Percentiles rank a stretch among this genome's conserved stretches.
These are phyloP conservation scores for Triplophysa dalaica DNA, from an alignment of 2,113 vertebrate genomes.

Conservation along the genomic window DNA sequence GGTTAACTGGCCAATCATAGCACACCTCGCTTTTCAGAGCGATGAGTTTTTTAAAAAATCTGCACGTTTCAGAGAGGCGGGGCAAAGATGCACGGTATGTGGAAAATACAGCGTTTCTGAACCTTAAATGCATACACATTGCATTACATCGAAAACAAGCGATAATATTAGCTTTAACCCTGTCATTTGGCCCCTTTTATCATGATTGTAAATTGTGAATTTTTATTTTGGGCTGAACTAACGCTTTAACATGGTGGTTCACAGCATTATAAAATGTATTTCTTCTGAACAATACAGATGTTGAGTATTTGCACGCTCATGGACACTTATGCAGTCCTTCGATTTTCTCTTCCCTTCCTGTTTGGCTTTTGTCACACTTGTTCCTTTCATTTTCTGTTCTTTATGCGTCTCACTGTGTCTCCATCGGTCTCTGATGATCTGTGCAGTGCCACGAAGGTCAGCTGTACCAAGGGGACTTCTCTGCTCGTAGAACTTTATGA, in stretches of 20 bases:
- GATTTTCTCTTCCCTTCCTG: neutral
- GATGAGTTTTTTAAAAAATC: too few relatives aligned
- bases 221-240: too few relatives aligned
- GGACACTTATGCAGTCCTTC: neutral
- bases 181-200: too few relatives aligned
- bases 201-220: too few relatives aligned
- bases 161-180: too few relatives aligned
- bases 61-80: too few relatives aligned
- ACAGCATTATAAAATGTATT: neutral
- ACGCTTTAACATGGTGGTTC: neutral
- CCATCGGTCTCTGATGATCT: slow-evolving; percentile 1
- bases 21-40: too few relatives aligned
- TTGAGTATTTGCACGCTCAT: neutral
- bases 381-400: slow-evolving; percentile 1
- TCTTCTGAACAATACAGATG: neutral
- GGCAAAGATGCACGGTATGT: too few relatives aligned
- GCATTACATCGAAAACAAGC: too few relatives aligned
- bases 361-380: neutral
- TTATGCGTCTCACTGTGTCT: neutral
- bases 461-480: slow-evolving; percentile 63
- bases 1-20: too few relatives aligned
- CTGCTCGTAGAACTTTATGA: slow-evolving; percentile 77
- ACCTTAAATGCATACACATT: too few relatives aligned
- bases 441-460: slow-evolving; percentile 52
- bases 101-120: too few relatives aligned